phyloP scores from a whole-genome alignment of 2,888 invertebrate species.

The Argyresthia albistria region DNA sequence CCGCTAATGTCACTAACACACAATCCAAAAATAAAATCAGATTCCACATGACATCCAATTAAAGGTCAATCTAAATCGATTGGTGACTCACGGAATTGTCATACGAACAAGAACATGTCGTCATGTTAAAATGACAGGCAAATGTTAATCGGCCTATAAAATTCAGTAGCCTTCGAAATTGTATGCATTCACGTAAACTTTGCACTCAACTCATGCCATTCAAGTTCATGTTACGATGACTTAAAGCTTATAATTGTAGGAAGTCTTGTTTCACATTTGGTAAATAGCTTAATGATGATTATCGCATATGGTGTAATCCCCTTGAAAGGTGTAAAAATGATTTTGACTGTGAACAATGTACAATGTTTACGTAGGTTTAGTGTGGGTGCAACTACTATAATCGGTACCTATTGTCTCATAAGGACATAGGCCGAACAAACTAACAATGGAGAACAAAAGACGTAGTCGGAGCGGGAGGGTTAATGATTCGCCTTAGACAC shows the following conservation, averaged over 20 bases:
- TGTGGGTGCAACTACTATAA: no score
- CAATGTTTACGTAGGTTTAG: not conserved
- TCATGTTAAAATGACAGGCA: constrained; percentile 13
- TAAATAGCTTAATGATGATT: not conserved
- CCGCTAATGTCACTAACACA: no score
- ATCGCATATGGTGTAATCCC: constrained; percentile 13
- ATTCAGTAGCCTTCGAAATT: not conserved
- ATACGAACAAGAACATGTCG: constrained; percentile 8
- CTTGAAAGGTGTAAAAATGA: constrained; percentile 37
- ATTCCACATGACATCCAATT: constrained; percentile 5
- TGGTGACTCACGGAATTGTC: constrained; percentile 9
- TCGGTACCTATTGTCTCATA: no score
- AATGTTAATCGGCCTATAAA: constrained; percentile 10
- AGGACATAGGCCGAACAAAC: no score
- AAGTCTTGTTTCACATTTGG: no score
- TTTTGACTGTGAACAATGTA: not conserved
- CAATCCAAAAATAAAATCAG: constrained; percentile 4
- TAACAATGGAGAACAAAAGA: no score
- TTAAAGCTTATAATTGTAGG: no score
- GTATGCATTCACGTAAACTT: not conserved
- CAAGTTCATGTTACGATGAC: no score
- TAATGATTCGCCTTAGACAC: no score
- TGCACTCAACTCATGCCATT: no score
- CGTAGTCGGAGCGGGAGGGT: no score
- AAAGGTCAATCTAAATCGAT: not conserved